Evolutionary conservation across 2,797 vertebrate species (phyloP).

Genomic region (Avahi laniger): DNA sequence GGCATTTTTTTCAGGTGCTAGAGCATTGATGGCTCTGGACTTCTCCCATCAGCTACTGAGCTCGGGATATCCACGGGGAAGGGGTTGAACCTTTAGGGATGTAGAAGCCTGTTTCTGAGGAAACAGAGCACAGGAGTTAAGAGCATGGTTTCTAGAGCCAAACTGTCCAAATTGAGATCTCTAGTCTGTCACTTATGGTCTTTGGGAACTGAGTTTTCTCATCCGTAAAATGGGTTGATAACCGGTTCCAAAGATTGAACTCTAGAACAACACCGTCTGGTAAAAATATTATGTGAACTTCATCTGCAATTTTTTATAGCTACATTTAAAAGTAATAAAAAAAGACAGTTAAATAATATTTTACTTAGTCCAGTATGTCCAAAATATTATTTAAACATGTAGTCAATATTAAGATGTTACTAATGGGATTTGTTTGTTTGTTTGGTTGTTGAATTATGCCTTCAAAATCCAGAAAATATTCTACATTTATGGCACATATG

Average conservation of each 20-base stretch:
- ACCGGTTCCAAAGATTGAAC: neutral
- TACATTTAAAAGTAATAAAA: neutral
- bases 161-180: neutral
- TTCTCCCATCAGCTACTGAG: neutral
- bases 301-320: neutral
- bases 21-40: neutral
- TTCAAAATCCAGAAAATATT: neutral
- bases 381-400: neutral
- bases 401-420: neutral
- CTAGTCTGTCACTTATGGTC: rapidly evolving
- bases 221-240: constrained; percentile 25
- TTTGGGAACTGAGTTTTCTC: neutral
- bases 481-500: neutral
- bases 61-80: neutral
- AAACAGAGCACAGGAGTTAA: neutral
- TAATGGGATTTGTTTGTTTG: neutral
- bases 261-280: neutral
- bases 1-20: neutral
- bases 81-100: rapidly evolving
- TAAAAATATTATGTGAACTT: neutral
- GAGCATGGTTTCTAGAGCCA: neutral
- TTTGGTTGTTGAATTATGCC: neutral
- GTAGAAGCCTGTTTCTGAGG: neutral
- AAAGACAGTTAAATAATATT: neutral
- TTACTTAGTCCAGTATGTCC: neutral